Percentiles rank a stretch among this genome's conserved stretches.
Conservation (phyloP, 2,797 vertebrate species). For the Protonibea diacanthus region DNA sequence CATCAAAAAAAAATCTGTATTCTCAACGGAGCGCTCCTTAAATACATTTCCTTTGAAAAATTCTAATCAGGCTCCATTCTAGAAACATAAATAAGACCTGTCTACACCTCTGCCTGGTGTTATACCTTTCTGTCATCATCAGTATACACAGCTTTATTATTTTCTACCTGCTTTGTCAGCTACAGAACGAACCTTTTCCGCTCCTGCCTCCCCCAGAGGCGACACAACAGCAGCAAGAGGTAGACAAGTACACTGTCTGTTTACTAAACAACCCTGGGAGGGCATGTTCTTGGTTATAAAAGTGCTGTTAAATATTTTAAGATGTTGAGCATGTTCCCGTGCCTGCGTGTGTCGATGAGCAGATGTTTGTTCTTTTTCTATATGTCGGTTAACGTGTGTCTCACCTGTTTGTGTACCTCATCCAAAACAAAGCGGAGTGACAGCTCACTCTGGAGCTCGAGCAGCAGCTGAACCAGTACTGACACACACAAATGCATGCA, state of each 20-base stretch:
- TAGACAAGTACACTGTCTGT: constrained; percentile 44
- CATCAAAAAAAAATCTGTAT: not conserved
- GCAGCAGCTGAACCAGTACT: constrained; percentile 91
- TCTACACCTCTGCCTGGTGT: constrained; percentile 32
- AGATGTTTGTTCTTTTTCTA: constrained; percentile 8
- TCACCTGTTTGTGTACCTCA: constrained; percentile 91
- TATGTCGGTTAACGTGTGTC: constrained; percentile 50
- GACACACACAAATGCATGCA: constrained; percentile 38
- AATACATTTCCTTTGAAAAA: constrained; percentile 1
- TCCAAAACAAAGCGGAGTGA: constrained; percentile 86
- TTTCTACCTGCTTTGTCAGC: constrained; percentile 48
- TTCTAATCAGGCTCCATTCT: constrained; percentile 53
- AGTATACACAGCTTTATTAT: constrained; percentile 40
- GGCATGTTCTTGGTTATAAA: constrained; percentile 40
- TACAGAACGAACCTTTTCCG: constrained; percentile 58
- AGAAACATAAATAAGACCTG: constrained; percentile 42
- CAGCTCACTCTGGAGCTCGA: constrained; percentile 88
- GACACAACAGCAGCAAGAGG: constrained; percentile 49
- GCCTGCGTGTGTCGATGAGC: constrained; percentile 22
- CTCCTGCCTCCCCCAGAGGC: constrained; percentile 38
- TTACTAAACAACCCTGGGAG: constrained; percentile 62
- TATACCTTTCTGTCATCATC: constrained; percentile 52
- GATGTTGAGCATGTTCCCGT: constrained; percentile 13
- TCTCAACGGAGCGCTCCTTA: not conserved
- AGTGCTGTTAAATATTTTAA: constrained; percentile 48